Evolutionary conservation across 2,888 invertebrate species (phyloP), one percentile per base, ranked within the genome.

Genomic region (Oligia strigilis): DNA sequence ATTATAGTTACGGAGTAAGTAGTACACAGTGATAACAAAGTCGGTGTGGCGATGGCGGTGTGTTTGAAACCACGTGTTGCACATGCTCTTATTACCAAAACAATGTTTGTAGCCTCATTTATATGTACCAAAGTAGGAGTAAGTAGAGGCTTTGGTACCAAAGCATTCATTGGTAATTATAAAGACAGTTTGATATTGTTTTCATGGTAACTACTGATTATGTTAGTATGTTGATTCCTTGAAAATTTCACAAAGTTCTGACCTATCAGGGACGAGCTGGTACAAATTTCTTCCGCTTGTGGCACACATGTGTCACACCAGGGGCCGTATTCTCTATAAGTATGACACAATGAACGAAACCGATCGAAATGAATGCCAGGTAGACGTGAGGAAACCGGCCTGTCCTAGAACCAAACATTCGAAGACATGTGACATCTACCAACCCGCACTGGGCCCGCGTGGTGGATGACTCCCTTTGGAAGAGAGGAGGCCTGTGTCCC

Each of bases 21-120:
- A 84, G 77, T 76, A 64, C 86, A 67, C 69, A 75, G 81, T 77
- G 75, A 71, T 80, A 82, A 86, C 84, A 72, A 71, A 73, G 81
- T 78, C 79, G 72, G 84, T 65, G 19, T 64, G 65, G 78, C 88
- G 88, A 88, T 73, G 29, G 78, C 88, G 88, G 89, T 73, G 29
- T 74, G 52, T 86, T 89, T 89, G 89, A 88, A 89, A 80, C 84
- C 88, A 88, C 84, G 81, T 88, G 88, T 88, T 81, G 72, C 80
- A 80, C 80, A 80, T 75, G 58, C 76, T 87, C 84, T 75, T 80
- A 72, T 78, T 80, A 80, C 58, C 60, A 80, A 80, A 83, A 88
- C 79, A 85, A 72, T 75, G 70, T 72, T 36, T 55, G 84, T 83
- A 79, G 55, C 77, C 40, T 62, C 77, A 55, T 77, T 80, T 69